Evolutionary conservation across 2,888 invertebrate species (phyloP).

Genomic region (Drosophila recens): DNA sequence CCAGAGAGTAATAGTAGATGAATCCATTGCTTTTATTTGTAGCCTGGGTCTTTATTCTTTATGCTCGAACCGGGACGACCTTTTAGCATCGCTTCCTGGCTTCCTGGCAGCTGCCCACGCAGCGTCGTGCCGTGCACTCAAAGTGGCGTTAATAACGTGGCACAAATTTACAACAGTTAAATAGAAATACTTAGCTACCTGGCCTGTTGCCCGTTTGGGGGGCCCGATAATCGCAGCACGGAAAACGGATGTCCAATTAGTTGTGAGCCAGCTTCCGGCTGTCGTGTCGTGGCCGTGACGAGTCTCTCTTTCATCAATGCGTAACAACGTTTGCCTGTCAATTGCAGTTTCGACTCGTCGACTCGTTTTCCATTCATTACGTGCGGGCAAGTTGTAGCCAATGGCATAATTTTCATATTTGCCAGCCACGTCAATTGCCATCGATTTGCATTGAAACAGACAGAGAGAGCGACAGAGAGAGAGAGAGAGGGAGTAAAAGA

Average conservation of each 20-base stretch:
- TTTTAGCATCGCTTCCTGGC: conserved; percentile 57
- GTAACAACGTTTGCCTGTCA: conserved; percentile 73
- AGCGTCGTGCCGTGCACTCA: conserved; percentile 62
- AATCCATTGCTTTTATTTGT: conserved; percentile 49
- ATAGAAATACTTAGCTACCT: conserved; percentile 69
- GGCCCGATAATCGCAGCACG: conserved; percentile 76
- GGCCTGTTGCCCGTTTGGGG: conserved; percentile 17
- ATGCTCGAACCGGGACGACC: conserved; percentile 52
- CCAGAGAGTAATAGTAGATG: conserved; percentile 37
- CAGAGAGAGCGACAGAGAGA: not conserved
- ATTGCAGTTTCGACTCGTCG: conserved; percentile 62
- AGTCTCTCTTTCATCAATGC: conserved; percentile 58
- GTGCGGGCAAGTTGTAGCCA: conserved; percentile 50
- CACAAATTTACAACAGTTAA: conserved; percentile 70
- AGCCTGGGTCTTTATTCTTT: conserved; percentile 35
- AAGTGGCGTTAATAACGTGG: conserved; percentile 82
- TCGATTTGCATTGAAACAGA: conserved; percentile 62
- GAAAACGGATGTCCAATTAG: conserved; percentile 84
- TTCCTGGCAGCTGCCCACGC: conserved; percentile 4
- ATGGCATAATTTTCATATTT: conserved; percentile 79
- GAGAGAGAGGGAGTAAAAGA: conserved; percentile 1
- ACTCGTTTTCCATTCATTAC: conserved; percentile 57
- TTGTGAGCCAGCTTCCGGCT: conserved; percentile 81
- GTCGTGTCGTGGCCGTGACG: conserved; percentile 18
- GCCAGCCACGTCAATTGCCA: conserved; percentile 62